Evolutionary conservation across 2,797 vertebrate genomes (phyloP).

Genomic region (Phrynocephalus forsythii): DNA sequence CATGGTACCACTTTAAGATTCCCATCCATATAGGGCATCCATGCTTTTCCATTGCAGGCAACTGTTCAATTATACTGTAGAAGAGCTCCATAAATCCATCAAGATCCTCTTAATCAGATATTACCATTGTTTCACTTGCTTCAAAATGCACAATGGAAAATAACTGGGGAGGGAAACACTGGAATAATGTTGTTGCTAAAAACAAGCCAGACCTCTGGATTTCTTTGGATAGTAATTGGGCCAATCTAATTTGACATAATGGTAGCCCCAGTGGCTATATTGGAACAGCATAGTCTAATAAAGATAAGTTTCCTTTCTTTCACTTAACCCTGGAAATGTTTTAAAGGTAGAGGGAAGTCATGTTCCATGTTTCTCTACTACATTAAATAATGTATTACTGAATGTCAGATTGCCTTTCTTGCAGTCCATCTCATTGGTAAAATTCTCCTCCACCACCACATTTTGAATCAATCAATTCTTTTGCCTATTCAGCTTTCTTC

Average conservation of each 20-base stretch:
- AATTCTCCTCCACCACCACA: no score
- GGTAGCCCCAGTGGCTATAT: not conserved
- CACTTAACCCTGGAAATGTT: not conserved
- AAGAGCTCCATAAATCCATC: constrained; percentile 11
- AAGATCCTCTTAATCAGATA: not conserved
- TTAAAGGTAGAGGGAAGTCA: not conserved
- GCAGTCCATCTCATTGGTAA: no score
- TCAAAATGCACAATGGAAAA: constrained; percentile 57
- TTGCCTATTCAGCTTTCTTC: no score
- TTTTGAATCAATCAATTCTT: no score
- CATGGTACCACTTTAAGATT: constrained; percentile 13
- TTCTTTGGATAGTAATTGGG: constrained; percentile 44
- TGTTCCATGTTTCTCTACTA: not conserved
- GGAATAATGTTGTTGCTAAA: constrained; percentile 51
- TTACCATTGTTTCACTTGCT: constrained; percentile 26
- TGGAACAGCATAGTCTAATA: not conserved
- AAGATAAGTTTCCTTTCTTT: not conserved
- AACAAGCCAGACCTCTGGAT: constrained; percentile 16
- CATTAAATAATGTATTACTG: not conserved
- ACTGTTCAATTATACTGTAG: not conserved
- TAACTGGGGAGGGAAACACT: not conserved
- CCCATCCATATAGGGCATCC: fast-evolving
- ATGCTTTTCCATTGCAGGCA: not conserved
- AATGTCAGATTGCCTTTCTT: not conserved
- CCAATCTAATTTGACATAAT: constrained; percentile 35